A percentile compares a stretch with the other conserved stretches of the same genome.
Evolutionary conservation across 2,113 vertebrate genomes (phyloP).

Genomic region (Amazona guildingii): DNA sequence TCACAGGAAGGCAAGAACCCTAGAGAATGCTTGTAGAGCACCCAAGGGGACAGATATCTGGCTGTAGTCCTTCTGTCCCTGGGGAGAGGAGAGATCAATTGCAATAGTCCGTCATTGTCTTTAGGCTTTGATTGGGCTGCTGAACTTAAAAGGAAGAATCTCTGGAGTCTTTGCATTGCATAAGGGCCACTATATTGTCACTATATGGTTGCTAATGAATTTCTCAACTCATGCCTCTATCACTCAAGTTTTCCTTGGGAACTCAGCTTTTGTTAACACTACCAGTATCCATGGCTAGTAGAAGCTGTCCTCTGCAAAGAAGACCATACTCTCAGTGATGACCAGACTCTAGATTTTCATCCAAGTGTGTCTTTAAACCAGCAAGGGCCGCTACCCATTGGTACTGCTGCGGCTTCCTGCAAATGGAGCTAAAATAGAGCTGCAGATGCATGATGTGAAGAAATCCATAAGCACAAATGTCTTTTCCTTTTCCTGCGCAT

Average conservation of each 20-base stretch:
- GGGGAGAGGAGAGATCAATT: not conserved
- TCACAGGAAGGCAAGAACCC: not conserved
- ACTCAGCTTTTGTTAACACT: not conserved
- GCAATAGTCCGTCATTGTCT: not conserved
- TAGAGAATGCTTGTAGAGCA: not conserved
- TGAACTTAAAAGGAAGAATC: not conserved
- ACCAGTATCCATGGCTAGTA: not conserved
- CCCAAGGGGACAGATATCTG: not conserved
- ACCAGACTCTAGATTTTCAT: not conserved
- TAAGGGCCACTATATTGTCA: accelerated
- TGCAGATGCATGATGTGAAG: not conserved
- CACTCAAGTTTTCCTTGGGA: not conserved
- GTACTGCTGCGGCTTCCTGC: not conserved
- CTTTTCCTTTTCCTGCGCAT: not conserved
- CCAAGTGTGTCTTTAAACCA: not conserved
- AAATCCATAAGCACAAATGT: not conserved
- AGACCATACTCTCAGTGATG: not conserved
- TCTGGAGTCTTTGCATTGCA: accelerated
- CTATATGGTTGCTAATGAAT: not conserved
- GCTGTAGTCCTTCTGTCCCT: not conserved
- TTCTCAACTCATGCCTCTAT: not conserved
- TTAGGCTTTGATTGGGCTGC: not conserved
- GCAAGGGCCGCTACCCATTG: not conserved
- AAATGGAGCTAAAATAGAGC: not conserved
- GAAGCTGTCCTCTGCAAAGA: not conserved